Conservation (phyloP, 2,888 invertebrate genomes). For the Luffia ferchaultella region DNA sequence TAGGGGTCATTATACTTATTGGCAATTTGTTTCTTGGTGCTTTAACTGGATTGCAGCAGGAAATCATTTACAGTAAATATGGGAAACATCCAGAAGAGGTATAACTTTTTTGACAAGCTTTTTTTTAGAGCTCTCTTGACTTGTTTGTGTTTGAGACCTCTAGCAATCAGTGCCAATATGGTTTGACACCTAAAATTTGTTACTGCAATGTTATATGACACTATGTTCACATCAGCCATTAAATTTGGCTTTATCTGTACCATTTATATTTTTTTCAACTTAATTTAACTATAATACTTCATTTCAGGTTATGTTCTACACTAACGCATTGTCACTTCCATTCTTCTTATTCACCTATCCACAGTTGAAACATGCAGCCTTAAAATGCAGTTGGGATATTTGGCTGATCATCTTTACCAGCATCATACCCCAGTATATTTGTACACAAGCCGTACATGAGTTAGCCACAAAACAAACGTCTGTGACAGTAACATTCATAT, state of each 20-base stretch:
- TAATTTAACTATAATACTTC: too few relatives aligned
- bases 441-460: constrained; percentile 45
- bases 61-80: constrained; percentile 42
- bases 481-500: constrained; percentile 48
- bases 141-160: too few relatives aligned
- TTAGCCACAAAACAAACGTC: constrained; percentile 46
- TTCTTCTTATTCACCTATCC: constrained; percentile 37
- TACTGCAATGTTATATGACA: too few relatives aligned
- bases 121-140: not conserved
- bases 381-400: constrained; percentile 23
- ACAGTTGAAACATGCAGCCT: constrained; percentile 27
- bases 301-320: constrained; percentile 57
- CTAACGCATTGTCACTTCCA: constrained; percentile 42
- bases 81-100: constrained; percentile 58
- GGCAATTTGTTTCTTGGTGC: constrained; percentile 44
- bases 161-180: too few relatives aligned
- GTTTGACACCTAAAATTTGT: too few relatives aligned
- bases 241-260: too few relatives aligned
- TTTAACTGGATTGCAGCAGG: constrained; percentile 50
- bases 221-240: too few relatives aligned
- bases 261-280: too few relatives aligned
- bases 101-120: constrained; percentile 3
- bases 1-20: constrained; percentile 42
- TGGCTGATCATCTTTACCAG: constrained; percentile 38
- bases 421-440: constrained; percentile 42